Evolutionary conservation across 2,888 invertebrate genomes (phyloP).

Genomic region (Linyphia triangularis): DNA sequence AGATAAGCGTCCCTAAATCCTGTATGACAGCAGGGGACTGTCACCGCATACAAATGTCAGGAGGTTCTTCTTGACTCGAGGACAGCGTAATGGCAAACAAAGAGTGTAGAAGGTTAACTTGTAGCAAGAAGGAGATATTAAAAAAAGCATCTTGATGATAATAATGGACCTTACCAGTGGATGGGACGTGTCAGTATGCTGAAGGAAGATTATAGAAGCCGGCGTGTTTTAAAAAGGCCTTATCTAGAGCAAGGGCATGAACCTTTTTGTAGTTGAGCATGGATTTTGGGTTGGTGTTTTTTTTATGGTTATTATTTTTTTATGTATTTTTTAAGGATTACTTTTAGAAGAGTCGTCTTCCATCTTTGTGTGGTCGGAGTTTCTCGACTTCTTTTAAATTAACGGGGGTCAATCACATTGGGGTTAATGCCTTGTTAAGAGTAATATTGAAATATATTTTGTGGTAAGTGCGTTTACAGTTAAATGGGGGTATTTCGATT

Average conservation of each 20-base stretch:
- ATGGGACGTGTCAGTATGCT: constrained; percentile 67
- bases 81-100: constrained; percentile 53
- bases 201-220: constrained; percentile 57
- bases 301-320: background rate
- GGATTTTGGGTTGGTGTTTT: constrained; percentile 3
- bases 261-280: constrained; percentile 71
- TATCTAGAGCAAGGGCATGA: constrained; percentile 72
- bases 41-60: constrained; percentile 71
- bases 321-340: constrained; percentile 37
- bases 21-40: constrained; percentile 69
- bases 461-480: no score
- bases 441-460: constrained; percentile 1
- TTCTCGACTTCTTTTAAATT: constrained; percentile 46
- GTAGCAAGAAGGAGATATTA: constrained; percentile 41
- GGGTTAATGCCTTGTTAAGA: constrained; percentile 65
- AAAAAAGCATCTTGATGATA: no score
- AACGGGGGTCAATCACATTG: constrained; percentile 67
- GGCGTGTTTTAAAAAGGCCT: constrained; percentile 69
- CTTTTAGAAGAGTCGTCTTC: constrained; percentile 51
- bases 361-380: constrained; percentile 41
- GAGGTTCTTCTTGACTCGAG: background rate
- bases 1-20: constrained; percentile 71
- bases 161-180: constrained; percentile 63
- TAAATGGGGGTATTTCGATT: no score
- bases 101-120: constrained; percentile 73